Evolutionary conservation across 2,888 invertebrate genomes (phyloP).

Genomic region (Papilio protenor): DNA sequence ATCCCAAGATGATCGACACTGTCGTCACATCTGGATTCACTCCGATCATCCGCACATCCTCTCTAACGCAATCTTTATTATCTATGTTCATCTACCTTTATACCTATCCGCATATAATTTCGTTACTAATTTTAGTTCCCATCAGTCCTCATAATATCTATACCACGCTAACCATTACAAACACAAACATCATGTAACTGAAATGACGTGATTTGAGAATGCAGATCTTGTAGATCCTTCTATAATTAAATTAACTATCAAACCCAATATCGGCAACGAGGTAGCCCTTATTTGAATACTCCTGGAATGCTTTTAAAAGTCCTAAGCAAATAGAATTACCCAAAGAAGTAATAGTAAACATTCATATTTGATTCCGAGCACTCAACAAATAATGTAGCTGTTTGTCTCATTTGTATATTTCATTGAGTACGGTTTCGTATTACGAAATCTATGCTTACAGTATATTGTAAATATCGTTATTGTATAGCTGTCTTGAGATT

Average conservation of each 20-base stretch:
- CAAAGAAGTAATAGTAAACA: constrained; percentile 10
- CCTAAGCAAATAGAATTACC: constrained; percentile 31
- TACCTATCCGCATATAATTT: too few species aligned
- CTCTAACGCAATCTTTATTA: too few species aligned
- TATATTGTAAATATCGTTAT: too few species aligned
- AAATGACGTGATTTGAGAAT: not conserved
- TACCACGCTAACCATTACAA: too few species aligned
- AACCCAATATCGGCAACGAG: not conserved
- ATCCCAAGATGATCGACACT: too few species aligned
- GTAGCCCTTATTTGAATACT: constrained; percentile 31
- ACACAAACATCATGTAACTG: too few species aligned
- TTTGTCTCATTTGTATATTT: constrained; percentile 9
- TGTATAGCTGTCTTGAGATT: too few species aligned
- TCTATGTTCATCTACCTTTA: too few species aligned
- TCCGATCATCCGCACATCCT: too few species aligned
- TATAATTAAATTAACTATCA: not conserved
- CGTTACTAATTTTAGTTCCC: too few species aligned
- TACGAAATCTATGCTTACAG: not conserved
- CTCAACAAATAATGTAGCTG: not conserved
- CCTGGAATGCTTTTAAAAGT: constrained; percentile 22
- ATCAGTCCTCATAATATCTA: too few species aligned
- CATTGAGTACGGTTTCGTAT: not conserved
- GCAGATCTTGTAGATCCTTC: not conserved
- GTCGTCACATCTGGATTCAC: too few species aligned
- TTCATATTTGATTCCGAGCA: constrained; percentile 7